Evolutionary conservation across 2,113 vertebrate genomes (phyloP).

Genomic region (Ramphastos sulfuratus): DNA sequence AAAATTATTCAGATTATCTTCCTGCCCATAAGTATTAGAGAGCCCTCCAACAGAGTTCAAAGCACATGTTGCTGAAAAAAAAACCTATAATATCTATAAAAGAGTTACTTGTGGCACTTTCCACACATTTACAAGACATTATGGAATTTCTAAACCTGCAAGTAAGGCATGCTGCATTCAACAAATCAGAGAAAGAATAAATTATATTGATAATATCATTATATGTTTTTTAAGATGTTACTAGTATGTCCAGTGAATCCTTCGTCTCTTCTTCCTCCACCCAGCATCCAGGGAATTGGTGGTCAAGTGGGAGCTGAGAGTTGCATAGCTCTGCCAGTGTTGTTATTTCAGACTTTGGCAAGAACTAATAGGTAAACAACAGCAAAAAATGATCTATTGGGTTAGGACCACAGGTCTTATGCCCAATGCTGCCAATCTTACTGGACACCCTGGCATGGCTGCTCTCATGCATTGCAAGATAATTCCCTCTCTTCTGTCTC

Average conservation of each 20-base stretch:
- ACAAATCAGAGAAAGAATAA: neutral
- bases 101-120: neutral
- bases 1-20: constrained; percentile 14
- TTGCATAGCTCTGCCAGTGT: neutral
- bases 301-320: neutral
- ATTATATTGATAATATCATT: neutral
- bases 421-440: neutral
- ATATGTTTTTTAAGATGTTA: neutral
- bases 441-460: neutral
- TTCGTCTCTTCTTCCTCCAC: neutral
- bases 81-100: neutral
- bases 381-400: neutral
- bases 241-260: neutral
- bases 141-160: neutral
- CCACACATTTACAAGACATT: neutral
- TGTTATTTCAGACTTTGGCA: neutral
- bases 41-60: constrained; percentile 23
- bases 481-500: neutral
- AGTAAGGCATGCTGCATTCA: neutral
- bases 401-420: neutral
- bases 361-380: neutral
- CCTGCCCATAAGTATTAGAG: neutral
- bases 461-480: neutral
- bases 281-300: neutral
- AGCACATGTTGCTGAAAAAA: neutral